Evolutionary conservation across 2,888 invertebrate species (phyloP).

Genomic region (Parnassius smintheus): DNA sequence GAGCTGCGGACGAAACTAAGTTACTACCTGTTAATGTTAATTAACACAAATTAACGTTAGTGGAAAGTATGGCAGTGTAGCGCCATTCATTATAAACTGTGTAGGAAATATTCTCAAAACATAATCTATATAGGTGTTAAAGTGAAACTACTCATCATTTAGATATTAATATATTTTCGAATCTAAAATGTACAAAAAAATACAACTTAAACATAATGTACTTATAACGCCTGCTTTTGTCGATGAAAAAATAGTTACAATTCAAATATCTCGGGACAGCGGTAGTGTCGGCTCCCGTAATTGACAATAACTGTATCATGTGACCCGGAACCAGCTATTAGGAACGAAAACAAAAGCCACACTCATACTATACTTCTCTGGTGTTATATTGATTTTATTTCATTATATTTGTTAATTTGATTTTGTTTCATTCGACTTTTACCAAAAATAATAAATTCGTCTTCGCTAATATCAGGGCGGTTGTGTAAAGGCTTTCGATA

Average conservation of each 20-base stretch:
- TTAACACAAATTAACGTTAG: constrained; percentile 16
- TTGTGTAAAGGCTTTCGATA: constrained; percentile 70
- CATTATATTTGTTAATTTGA: constrained; percentile 37
- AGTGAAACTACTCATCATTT: constrained; percentile 64
- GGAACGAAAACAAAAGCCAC: constrained; percentile 66
- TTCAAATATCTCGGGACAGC: constrained; percentile 55
- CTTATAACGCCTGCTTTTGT: constrained; percentile 76
- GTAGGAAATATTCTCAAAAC: neutral
- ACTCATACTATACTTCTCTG: constrained; percentile 48
- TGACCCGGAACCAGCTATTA: constrained; percentile 67
- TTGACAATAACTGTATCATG: constrained; percentile 70
- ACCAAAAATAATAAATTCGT: constrained; percentile 73
- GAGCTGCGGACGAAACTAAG: constrained; percentile 4
- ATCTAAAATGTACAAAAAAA: constrained; percentile 88
- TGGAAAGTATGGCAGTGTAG: neutral
- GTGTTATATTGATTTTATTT: constrained; percentile 39
- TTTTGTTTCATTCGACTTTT: constrained; percentile 45
- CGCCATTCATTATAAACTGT: neutral
- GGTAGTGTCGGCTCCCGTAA: constrained; percentile 63
- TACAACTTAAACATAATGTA: constrained; percentile 86
- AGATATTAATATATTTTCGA: constrained; percentile 86
- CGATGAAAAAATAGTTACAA: constrained; percentile 62
- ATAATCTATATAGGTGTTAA: neutral
- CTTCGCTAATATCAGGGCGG: constrained; percentile 77
- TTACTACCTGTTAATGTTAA: constrained; percentile 17